Conservation (phyloP, 2,888 invertebrate species). For the Trissoscelio sp. region DNA sequence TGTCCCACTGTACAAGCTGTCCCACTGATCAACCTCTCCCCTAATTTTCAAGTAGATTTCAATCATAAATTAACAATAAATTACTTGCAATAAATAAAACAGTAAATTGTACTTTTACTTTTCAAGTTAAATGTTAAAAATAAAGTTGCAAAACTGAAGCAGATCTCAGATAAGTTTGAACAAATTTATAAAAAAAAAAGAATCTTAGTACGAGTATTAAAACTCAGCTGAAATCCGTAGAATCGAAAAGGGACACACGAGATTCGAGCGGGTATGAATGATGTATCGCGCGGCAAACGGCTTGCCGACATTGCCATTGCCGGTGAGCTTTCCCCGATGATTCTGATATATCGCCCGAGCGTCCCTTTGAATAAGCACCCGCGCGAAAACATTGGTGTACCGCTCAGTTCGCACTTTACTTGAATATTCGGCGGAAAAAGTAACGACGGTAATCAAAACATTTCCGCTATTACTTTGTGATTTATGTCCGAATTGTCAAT, state of each 20-base stretch:
- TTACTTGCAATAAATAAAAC: no score
- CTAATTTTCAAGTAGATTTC: no score
- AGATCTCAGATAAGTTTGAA: no score
- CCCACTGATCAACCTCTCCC: no score
- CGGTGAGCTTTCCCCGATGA: conserved; percentile 53
- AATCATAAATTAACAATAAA: no score
- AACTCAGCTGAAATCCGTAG: conserved; percentile 34
- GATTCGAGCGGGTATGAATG: conserved; percentile 58
- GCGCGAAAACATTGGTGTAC: conserved; percentile 31
- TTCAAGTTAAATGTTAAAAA: no score
- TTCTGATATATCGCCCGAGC: conserved; percentile 50
- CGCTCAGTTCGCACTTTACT: conserved; percentile 27
- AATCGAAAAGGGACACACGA: conserved; percentile 48
- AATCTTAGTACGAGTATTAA: conserved; percentile 27
- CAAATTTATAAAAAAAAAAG: no score
- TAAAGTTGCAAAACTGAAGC: no score
- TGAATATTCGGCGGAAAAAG: conserved; percentile 45
- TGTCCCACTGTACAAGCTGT: no score
- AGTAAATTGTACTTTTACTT: no score
- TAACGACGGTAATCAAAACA: conserved; percentile 50
- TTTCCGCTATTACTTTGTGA: conserved; percentile 34
- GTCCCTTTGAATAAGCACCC: conserved; percentile 48
- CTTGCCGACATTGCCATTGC: conserved; percentile 48
- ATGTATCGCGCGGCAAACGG: conserved; percentile 56
- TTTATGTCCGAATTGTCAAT: conserved; percentile 44